Evolutionary conservation across 2,888 invertebrate species (phyloP), one percentile per base, ranked within the genome.

Genomic region (Smittia sp.): DNA sequence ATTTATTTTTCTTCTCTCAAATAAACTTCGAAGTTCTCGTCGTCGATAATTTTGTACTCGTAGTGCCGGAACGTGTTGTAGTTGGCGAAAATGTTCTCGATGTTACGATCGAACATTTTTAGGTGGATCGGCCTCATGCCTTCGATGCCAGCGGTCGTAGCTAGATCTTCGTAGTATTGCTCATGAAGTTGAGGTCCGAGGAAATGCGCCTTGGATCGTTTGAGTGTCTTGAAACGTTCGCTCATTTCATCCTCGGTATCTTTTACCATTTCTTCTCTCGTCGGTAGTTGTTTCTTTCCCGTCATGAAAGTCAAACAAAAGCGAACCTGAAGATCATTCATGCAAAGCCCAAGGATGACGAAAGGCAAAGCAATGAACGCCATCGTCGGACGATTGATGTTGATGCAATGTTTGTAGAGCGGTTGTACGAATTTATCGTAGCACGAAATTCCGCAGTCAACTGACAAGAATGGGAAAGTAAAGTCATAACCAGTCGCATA

Each of bases 371-470:
- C 94, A 75, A 94, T 85, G 76, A 94, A 87, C 75, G 88, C 89
- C 85, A 94, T 86, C 7, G 87, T 86, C 1, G 92, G 92, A 78
- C 89, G 87, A 76, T 88, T 84, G 66, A 90, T 88, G 80, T 93
- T 90, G 62, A 94, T 86, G 46, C 93, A 80, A 79, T 94, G 93
- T 79, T 92, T 91, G 85, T 92, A 93, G 1, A 94, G 85, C 0
- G 91, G 90, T 76, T 87, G 86, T 68, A 93, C 88, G 82, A 89
- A 89, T 79, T 91, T 90, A 75, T 90, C 87, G 68, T 89, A 87
- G 1, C 91, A 88, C 18, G 79, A 81, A 63, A 92, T 84, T 13
- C 85, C 86, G 79, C 91, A 91, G 0, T 86, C 85, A 58, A 84
- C 79, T 73, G 85, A 83, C 75, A 91, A 84, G 81, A 91, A 91